Evolutionary conservation across 37 sponge, comb jelly and placozoan genomes (phyloP).

Genomic region (Beroe forskalii): DNA sequence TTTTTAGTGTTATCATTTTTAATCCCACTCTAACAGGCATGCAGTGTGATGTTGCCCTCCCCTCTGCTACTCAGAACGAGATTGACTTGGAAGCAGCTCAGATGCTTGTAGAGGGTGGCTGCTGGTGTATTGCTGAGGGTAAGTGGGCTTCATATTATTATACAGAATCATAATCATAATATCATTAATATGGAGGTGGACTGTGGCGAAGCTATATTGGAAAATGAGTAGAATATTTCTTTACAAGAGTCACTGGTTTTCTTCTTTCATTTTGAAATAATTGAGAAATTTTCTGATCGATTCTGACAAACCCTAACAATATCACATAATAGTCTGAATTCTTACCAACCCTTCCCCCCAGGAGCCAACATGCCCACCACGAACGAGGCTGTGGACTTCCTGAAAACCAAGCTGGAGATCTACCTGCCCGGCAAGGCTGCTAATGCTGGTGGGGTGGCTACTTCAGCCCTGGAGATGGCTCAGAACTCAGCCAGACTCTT

Average conservation of each 20-base stretch:
- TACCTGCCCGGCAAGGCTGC: conserved; percentile 37
- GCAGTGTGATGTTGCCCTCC: conserved; percentile 37
- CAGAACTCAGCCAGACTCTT: conserved; percentile 51
- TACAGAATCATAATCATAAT: too few species aligned
- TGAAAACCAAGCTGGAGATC: conserved; percentile 28
- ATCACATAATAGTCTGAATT: too few species aligned
- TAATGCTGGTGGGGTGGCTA: conserved; percentile 58
- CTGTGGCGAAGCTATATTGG: not conserved
- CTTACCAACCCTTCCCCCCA: too few species aligned
- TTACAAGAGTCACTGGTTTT: too few species aligned
- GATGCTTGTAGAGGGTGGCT: conserved; percentile 9
- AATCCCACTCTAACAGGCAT: conserved; percentile 6
- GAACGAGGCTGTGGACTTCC: conserved; percentile 21
- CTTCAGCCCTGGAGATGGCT: conserved; percentile 37
- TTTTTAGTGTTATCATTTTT: too few species aligned
- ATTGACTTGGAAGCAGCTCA: not conserved
- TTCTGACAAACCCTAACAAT: too few species aligned
- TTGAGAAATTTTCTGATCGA: too few species aligned
- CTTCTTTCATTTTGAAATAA: too few species aligned
- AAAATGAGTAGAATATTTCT: not conserved
- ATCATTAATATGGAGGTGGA: not conserved
- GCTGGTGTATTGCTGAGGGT: conserved; percentile 50
- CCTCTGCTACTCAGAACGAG: conserved; percentile 28
- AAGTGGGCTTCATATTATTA: not conserved
- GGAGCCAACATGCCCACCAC: conserved; percentile 48